These are phyloP conservation scores for Reinhardtius hippoglossoides DNA, from an alignment of 2,113 vertebrate species.

Conservation along the genomic window DNA sequence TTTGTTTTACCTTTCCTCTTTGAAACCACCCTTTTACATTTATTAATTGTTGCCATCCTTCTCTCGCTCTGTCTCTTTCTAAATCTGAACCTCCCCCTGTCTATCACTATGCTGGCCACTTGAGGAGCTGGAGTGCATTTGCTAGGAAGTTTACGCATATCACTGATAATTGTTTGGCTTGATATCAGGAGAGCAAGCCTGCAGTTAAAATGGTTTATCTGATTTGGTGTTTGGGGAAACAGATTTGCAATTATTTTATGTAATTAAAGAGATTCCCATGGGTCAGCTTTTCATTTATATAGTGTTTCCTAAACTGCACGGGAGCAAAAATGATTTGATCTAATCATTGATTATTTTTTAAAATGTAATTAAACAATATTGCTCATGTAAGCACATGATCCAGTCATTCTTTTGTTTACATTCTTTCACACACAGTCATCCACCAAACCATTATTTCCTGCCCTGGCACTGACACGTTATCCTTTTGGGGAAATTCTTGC, in stretches of 20 bases:
- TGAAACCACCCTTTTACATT: conserved; percentile 13
- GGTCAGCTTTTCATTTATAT: conserved; percentile 43
- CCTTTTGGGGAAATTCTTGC: conserved; percentile 48
- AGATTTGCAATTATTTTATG: conserved; percentile 56
- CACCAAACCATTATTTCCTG: conserved; percentile 25
- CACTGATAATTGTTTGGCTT: conserved; percentile 62
- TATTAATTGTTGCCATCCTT: conserved; percentile 41
- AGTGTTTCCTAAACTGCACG: conserved; percentile 20
- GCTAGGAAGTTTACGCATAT: conserved; percentile 54
- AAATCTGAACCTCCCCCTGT: conserved; percentile 8
- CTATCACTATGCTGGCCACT: conserved; percentile 34
- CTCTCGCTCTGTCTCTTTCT: background rate
- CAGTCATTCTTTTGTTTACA: conserved; percentile 43
- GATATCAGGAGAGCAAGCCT: conserved; percentile 47
- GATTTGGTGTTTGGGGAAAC: conserved; percentile 44
- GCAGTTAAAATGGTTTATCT: conserved; percentile 61
- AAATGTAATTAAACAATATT: conserved; percentile 1
- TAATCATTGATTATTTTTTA: conserved; percentile 10
- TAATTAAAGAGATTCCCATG: conserved; percentile 59
- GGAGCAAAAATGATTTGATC: background rate
- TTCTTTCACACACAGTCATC: conserved; percentile 29
- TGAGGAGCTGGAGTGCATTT: conserved; percentile 50
- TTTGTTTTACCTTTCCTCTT: conserved; percentile 41
- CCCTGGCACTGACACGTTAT: conserved; percentile 37
- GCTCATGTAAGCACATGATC: background rate